These are phyloP conservation scores for Thysanoteuthis rhombus DNA, from an alignment of 2,888 invertebrate genomes.

Conservation along the genomic window DNA sequence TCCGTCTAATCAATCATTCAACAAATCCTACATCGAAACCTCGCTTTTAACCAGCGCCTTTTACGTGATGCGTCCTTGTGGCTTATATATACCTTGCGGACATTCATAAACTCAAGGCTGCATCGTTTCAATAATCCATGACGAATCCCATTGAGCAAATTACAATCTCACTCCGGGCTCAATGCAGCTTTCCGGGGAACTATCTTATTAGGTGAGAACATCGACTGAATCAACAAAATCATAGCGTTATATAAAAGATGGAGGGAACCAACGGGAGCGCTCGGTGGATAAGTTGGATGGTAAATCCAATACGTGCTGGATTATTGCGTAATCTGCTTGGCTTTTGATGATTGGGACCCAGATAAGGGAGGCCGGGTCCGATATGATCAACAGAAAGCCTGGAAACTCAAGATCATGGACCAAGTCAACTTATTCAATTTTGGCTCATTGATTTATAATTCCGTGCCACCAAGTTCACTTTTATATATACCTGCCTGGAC, in stretches of 20 bases:
- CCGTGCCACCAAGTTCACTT: no score
- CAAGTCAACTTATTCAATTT: background rate
- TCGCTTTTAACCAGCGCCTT: background rate
- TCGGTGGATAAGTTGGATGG: background rate
- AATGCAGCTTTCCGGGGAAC: background rate
- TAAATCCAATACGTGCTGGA: background rate
- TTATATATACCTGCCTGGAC: no score
- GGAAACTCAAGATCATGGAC: background rate
- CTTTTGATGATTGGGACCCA: background rate
- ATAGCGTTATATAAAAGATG: background rate
- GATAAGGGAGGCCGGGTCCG: background rate
- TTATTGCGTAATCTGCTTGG: background rate
- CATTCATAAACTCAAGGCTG: background rate
- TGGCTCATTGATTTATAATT: background rate
- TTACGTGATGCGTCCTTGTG: background rate
- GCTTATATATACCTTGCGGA: background rate
- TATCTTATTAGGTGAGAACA: background rate
- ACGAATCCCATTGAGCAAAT: background rate
- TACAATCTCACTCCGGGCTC: background rate
- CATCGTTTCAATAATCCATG: background rate
- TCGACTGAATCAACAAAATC: background rate
- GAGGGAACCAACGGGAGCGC: rapidly evolving
- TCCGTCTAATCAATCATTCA: background rate
- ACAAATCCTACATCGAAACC: background rate
- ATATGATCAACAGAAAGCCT: background rate